Base-by-base conservation (phyloP, 2,797 vertebrate genomes). In the Limnodromus scolopaceus region DNA sequence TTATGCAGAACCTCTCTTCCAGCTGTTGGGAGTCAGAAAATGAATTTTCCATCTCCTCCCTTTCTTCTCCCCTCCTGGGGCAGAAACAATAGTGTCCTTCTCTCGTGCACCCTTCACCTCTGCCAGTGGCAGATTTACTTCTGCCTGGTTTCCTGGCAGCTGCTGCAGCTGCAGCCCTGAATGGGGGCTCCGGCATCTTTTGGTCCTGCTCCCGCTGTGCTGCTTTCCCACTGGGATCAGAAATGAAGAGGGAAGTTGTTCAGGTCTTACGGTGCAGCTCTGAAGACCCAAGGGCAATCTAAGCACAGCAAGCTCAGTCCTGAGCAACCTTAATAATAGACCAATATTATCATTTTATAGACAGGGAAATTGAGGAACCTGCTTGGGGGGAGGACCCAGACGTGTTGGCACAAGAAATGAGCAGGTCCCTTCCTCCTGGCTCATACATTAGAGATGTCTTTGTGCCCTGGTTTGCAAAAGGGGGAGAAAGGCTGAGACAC, bases 81-180 rank as follows among this genome's bases (percentile, higher is more conserved):
- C 51, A 51, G 77, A 45, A 93, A 92, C 84, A 96, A 86, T 36
- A 13, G 0, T 5, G 49, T 39, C 80, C 85, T 93, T 94, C 82
- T 95, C 80, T 92, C 4, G 0, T 58, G 69, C 55, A 55, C 81
- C 81, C 75, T 65, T 95, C 89, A 88, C 86, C 89, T 87, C 92
- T 2, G 18, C 49, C 41, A 55, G 36, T 88, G 92, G 53, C 95
- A 96, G 95, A 95, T 96, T 96, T 95, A 92, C 91, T 96, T 72
- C 76, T 78, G 53, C 63, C 25, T 60, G 80, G 75, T 92, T 87
- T 96, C 87, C 95, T 94, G 87, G 88, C 87, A 92, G 95, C 95
- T 95, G 96, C 87, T 69, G 92, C 92, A 95, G 91, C 91, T 95
- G 92, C 90, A 89, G 58, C 55, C 8, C n/a, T 58, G 61, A 84